These are phyloP conservation scores for Phyllotis vaccarum DNA, from an alignment of 2,797 vertebrate genomes.

Conservation along the genomic window DNA sequence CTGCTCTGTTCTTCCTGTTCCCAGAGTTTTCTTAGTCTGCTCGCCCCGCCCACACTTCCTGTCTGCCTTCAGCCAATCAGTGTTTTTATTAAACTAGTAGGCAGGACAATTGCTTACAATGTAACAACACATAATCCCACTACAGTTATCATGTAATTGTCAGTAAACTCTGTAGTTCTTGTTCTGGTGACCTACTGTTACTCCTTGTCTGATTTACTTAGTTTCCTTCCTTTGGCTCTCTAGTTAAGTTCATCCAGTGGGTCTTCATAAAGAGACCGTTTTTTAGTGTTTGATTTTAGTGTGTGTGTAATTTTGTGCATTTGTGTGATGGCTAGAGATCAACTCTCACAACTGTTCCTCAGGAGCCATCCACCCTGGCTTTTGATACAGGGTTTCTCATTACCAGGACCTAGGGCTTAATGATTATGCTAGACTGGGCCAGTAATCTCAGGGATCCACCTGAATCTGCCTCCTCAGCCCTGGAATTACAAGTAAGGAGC, in stretches of 20 bases:
- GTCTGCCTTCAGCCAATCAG: no score
- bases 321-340: not conserved
- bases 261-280: not conserved
- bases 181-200: conserved; percentile 1
- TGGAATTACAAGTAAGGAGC: not conserved
- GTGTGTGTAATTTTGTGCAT: not conserved
- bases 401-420: not conserved
- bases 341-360: not conserved
- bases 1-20: no score
- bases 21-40: no score
- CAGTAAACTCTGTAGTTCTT: conserved; percentile 20
- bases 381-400: not conserved
- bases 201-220: conserved; percentile 48
- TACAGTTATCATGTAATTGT: not conserved
- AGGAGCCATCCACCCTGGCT: not conserved
- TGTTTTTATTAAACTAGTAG: no score
- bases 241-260: conserved; percentile 1
- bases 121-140: no score
- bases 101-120: no score
- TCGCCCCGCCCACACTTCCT: no score
- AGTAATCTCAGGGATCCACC: not conserved
- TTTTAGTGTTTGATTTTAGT: not conserved
- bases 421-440: not conserved
- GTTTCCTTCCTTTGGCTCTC: not conserved
- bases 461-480: not conserved